These are phyloP conservation scores for Porites rus DNA, from an alignment of 92 coral and sea anemone genomes.

Conservation along the genomic window DNA sequence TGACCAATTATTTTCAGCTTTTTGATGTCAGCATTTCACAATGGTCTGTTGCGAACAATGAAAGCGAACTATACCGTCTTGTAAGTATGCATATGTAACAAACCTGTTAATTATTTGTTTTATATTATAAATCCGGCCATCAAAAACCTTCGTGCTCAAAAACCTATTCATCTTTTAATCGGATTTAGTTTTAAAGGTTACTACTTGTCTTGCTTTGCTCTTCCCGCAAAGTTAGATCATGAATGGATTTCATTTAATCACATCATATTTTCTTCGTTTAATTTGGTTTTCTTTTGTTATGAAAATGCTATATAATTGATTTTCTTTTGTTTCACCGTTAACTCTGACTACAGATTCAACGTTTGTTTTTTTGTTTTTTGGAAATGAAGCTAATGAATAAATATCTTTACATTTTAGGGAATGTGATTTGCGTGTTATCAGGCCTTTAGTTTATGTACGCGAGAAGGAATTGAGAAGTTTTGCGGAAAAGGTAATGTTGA, in stretches of 20 bases:
- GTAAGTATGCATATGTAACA: slow-evolving; percentile 52
- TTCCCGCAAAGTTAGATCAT: too few relatives aligned
- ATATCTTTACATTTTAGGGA: slow-evolving; percentile 64
- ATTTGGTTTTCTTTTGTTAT: too few relatives aligned
- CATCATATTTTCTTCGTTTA: too few relatives aligned
- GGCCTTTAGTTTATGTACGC: slow-evolving; percentile 94
- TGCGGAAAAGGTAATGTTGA: slow-evolving; percentile 85
- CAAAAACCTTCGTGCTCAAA: too few relatives aligned
- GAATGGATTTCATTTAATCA: too few relatives aligned
- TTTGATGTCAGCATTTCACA: slow-evolving; percentile 98
- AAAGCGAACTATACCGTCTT: slow-evolving; percentile 95
- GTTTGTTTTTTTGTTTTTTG: not conserved
- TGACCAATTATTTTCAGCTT: slow-evolving; percentile 65
- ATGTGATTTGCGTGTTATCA: slow-evolving; percentile 90
- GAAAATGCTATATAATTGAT: too few relatives aligned
- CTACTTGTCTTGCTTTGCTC: too few relatives aligned
- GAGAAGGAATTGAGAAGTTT: slow-evolving; percentile 92
- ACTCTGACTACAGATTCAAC: too few relatives aligned
- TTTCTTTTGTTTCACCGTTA: too few relatives aligned
- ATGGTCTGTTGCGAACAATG: slow-evolving; percentile 97
- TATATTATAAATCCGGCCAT: too few relatives aligned
- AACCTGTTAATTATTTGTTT: not conserved
- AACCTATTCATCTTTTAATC: too few relatives aligned
- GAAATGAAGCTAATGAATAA: not conserved
- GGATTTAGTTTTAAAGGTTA: too few relatives aligned